A percentile compares a stretch with the other conserved stretches of the same genome.
These are phyloP conservation scores for Thaleichthys pacificus DNA, from an alignment of 2,797 vertebrate species.

Conservation along the genomic window DNA sequence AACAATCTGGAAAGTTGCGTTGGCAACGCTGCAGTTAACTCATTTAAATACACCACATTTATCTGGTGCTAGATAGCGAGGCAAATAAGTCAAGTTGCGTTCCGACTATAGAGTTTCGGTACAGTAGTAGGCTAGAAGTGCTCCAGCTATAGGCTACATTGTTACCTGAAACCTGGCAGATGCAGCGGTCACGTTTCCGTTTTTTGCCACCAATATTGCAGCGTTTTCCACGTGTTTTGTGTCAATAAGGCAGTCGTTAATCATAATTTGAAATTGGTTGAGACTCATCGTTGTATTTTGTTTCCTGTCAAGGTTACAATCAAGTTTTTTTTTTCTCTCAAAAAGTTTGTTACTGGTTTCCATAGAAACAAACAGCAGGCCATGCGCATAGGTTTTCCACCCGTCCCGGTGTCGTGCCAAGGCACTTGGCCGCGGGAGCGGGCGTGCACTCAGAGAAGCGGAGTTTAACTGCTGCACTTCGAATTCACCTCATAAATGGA, in stretches of 20 bases:
- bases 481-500: too few relatives aligned
- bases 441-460: too few relatives aligned
- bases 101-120: too few relatives aligned
- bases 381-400: background rate
- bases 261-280: conserved; percentile 15
- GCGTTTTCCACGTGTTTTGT: conserved; percentile 50
- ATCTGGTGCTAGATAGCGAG: background rate
- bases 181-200: conserved; percentile 19
- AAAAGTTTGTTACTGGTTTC: background rate
- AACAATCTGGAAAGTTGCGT: conserved; percentile 26
- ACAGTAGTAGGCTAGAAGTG: too few relatives aligned
- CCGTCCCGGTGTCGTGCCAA: too few relatives aligned
- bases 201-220: conserved; percentile 40
- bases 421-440: too few relatives aligned
- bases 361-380: background rate
- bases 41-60: background rate
- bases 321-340: background rate
- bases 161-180: conserved; percentile 41
- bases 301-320: background rate
- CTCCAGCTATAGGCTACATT: background rate
- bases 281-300: background rate
- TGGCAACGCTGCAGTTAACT: background rate
- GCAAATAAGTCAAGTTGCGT: background rate
- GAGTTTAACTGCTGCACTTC: too few relatives aligned
- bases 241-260: conserved; percentile 15